Conservation (phyloP, 2,888 invertebrate species). For the Drosophila anomalata region DNA sequence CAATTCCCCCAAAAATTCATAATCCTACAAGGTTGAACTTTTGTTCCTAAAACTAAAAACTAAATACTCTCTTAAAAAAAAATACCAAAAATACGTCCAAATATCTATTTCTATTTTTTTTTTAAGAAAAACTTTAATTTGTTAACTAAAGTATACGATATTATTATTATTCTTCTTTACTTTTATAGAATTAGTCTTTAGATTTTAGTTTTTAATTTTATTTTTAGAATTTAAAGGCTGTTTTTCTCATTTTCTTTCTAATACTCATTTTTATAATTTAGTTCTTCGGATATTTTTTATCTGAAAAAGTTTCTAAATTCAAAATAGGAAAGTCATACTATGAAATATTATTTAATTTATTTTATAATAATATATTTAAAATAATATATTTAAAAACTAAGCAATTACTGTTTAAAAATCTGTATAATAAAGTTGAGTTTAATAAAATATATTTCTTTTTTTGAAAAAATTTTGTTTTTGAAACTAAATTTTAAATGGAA, state of each 20-base stretch:
- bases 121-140: neutral
- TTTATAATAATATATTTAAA: neutral
- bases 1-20: neutral
- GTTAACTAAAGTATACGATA: neutral
- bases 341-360: neutral
- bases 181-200: neutral
- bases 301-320: neutral
- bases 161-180: neutral
- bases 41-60: slow-evolving; percentile 36
- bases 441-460: neutral
- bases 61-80: neutral
- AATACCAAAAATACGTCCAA: slow-evolving; percentile 24
- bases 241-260: neutral
- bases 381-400: neutral
- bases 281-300: neutral
- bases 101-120: slow-evolving; percentile 6
- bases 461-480: no score
- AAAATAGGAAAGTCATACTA: neutral
- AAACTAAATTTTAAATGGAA: no score
- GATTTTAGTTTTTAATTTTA: neutral
- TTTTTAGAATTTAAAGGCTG: neutral
- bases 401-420: neutral
- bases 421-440: neutral
- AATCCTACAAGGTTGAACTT: slow-evolving; percentile 35
- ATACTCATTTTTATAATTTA: neutral